Conservation (phyloP, 2,888 invertebrate species). For the Neoaliturus tenellus region DNA sequence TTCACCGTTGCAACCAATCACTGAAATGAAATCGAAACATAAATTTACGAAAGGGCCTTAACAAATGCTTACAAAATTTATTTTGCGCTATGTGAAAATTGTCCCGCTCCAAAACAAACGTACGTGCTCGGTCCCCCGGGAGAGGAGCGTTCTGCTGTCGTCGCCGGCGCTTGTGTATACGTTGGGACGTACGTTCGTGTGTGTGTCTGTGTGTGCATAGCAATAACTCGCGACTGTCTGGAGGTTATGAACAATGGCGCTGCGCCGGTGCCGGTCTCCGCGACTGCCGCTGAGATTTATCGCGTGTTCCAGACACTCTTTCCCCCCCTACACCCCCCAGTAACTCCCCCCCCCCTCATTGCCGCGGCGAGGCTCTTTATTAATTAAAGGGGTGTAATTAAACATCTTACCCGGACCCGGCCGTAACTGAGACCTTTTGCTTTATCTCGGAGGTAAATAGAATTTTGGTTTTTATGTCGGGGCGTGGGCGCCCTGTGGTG, state of each 20-base stretch:
- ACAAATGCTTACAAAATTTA: too few relatives aligned
- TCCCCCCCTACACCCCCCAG: neutral
- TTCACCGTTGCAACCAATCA: too few relatives aligned
- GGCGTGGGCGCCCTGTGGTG: neutral
- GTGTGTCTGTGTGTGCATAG: slow-evolving; percentile 44
- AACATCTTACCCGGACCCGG: slow-evolving; percentile 11
- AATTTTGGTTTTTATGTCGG: too few relatives aligned
- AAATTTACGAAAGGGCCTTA: too few relatives aligned
- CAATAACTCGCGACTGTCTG: slow-evolving; percentile 49
- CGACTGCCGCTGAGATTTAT: slow-evolving; percentile 34
- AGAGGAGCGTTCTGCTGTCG: neutral
- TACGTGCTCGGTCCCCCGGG: neutral
- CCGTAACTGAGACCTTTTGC: too few relatives aligned
- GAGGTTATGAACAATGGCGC: slow-evolving; percentile 53
- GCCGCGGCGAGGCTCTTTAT: neutral
- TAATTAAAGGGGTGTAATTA: slow-evolving; percentile 27
- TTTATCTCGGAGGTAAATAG: too few relatives aligned
- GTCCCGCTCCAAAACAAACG: too few relatives aligned
- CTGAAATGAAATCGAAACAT: too few relatives aligned
- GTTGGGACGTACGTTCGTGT: neutral
- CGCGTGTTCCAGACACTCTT: neutral
- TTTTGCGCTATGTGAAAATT: too few relatives aligned
- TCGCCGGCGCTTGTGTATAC: neutral
- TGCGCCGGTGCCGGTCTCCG: slow-evolving; percentile 14
- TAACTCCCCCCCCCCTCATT: neutral